These are phyloP conservation scores for Zaprionus vittiger DNA, from an alignment of 1,140 invertebrate genomes.

Conservation along the genomic window DNA sequence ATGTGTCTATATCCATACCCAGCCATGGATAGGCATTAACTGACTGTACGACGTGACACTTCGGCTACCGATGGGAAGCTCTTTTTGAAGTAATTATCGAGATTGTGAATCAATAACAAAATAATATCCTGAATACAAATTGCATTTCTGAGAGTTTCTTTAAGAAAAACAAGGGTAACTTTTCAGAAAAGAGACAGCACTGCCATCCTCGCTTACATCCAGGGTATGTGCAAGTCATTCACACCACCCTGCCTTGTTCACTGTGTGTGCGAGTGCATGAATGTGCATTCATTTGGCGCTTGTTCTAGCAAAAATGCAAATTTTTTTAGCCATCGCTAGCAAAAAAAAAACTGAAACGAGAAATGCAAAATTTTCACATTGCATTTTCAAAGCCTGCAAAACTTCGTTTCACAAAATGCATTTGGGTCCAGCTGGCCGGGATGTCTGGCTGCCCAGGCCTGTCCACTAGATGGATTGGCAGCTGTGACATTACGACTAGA, in stretches of 20 bases:
- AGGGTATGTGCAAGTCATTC: background rate
- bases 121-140: too few relatives aligned
- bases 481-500: slow-evolving; percentile 51
- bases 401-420: slow-evolving; percentile 79
- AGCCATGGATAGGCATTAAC: background rate
- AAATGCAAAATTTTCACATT: slow-evolving; percentile 71
- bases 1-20: slow-evolving; percentile 19
- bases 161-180: too few relatives aligned
- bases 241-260: background rate
- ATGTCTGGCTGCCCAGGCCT: background rate
- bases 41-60: background rate
- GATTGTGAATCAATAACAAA: too few relatives aligned
- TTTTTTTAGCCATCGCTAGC: slow-evolving; percentile 62
- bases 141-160: too few relatives aligned
- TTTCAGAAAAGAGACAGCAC: too few relatives aligned
- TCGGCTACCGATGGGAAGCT: background rate
- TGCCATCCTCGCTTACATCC: background rate
- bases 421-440: slow-evolving; percentile 45
- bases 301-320: slow-evolving; percentile 72
- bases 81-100: too few relatives aligned
- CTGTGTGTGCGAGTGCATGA: slow-evolving; percentile 30
- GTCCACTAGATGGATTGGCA: slow-evolving; percentile 62
- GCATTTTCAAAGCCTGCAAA: slow-evolving; percentile 79
- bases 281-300: slow-evolving; percentile 67
- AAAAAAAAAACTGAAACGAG: slow-evolving; percentile 53